Percentiles rank a stretch among this genome's conserved stretches.
Evolutionary conservation across 2,888 invertebrate species (phyloP).

Genomic region (Amblyjoppa proteus): DNA sequence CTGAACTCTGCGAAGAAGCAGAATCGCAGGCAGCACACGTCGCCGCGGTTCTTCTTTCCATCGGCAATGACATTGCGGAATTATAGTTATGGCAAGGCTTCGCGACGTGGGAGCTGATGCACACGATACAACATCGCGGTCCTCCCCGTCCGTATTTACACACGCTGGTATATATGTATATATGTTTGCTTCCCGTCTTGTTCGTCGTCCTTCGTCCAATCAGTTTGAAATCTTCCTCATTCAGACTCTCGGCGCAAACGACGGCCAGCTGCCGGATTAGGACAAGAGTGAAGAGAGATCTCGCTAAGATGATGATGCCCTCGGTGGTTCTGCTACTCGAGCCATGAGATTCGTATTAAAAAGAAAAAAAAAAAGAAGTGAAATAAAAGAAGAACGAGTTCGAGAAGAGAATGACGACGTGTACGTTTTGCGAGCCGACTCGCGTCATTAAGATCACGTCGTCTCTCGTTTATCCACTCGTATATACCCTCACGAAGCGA

Average conservation of each 20-base stretch:
- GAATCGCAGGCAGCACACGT: constrained; percentile 44
- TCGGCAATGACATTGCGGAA: constrained; percentile 72
- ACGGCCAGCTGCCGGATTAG: constrained; percentile 70
- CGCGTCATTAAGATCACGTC: constrained; percentile 41
- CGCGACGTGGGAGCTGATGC: constrained; percentile 62
- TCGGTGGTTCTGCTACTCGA: constrained; percentile 34
- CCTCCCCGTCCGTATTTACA: neutral
- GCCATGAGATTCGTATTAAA: constrained; percentile 37
- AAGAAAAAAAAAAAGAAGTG: neutral
- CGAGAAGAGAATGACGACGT: constrained; percentile 31
- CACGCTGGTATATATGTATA: constrained; percentile 31
- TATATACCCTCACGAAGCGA: neutral
- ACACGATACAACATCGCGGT: constrained; percentile 25
- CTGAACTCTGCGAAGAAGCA: constrained; percentile 21
- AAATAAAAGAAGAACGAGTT: neutral
- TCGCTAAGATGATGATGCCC: constrained; percentile 45
- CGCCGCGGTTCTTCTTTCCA: constrained; percentile 39
- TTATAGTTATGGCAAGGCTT: constrained; percentile 69
- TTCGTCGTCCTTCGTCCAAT: constrained; percentile 69
- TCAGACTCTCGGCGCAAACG: constrained; percentile 70
- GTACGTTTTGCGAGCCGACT: constrained; percentile 19
- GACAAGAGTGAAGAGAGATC: constrained; percentile 44
- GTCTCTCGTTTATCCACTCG: constrained; percentile 28
- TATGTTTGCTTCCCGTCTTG: constrained; percentile 31
- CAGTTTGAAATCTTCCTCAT: constrained; percentile 72